Evolutionary conservation across 2,113 vertebrate genomes (phyloP).

Genomic region (Prochilodus magdalenae): DNA sequence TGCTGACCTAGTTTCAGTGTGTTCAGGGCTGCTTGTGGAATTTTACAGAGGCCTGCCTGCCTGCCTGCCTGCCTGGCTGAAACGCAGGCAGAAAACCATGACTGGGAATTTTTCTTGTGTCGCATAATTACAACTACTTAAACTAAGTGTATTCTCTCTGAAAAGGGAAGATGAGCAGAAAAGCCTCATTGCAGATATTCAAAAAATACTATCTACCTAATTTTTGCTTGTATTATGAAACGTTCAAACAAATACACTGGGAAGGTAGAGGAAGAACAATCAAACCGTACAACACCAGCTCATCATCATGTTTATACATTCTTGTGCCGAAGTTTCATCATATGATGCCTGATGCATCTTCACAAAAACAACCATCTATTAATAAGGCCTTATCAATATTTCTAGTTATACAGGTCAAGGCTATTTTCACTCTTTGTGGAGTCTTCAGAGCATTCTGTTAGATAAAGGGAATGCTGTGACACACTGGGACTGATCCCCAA

Average conservation of each 20-base stretch:
- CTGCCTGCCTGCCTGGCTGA: slow-evolving; percentile 66
- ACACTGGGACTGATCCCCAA: slow-evolving; percentile 68
- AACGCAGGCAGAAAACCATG: slow-evolving; percentile 82
- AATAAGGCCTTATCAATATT: slow-evolving; percentile 13
- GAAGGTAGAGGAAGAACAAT: not conserved
- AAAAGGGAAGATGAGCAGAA: not conserved
- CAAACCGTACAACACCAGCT: not conserved
- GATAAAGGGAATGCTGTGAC: slow-evolving; percentile 69
- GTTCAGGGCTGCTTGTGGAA: slow-evolving; percentile 86
- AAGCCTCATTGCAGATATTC: not conserved
- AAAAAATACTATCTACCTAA: not conserved
- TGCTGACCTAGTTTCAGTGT: slow-evolving; percentile 87
- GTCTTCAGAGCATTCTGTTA: slow-evolving; percentile 70
- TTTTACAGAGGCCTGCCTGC: slow-evolving; percentile 86
- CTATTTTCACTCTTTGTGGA: slow-evolving; percentile 61
- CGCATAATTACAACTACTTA: slow-evolving; percentile 70
- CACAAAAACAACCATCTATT: not conserved
- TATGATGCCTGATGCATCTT: not conserved
- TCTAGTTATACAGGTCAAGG: slow-evolving; percentile 30
- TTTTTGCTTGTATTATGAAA: not conserved
- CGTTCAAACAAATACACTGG: not conserved
- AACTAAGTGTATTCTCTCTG: slow-evolving; percentile 10
- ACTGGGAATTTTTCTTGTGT: slow-evolving; percentile 78
- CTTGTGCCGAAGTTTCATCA: not conserved
- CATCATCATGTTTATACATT: not conserved